Percentiles rank a stretch among this genome's conserved stretches.
These are phyloP conservation scores for Belgica antarctica DNA, from an alignment of 2,888 invertebrate genomes.

Conservation along the genomic window DNA sequence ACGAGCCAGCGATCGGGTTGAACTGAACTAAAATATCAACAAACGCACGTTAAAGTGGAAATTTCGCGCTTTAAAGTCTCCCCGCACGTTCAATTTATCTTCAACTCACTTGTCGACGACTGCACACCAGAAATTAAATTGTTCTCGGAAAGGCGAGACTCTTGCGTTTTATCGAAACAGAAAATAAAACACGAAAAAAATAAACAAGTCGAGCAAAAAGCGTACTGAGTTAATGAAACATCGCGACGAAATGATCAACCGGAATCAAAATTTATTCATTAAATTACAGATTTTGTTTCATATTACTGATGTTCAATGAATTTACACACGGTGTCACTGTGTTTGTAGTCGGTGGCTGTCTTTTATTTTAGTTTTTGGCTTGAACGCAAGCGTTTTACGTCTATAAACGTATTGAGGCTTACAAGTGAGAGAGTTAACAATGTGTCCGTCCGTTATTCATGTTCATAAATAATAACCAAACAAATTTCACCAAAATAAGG, in stretches of 20 bases:
- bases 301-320: constrained; percentile 25
- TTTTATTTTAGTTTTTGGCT: too few relatives aligned
- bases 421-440: neutral
- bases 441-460: constrained; percentile 21
- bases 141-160: too few relatives aligned
- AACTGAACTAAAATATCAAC: too few relatives aligned
- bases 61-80: too few relatives aligned
- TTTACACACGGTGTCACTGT: constrained; percentile 3
- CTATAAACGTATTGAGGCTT: neutral
- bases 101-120: too few relatives aligned
- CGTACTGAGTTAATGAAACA: constrained; percentile 17
- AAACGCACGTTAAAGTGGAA: too few relatives aligned
- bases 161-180: too few relatives aligned
- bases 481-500: constrained; percentile 10
- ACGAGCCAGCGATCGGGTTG: neutral
- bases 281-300: constrained; percentile 24
- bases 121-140: too few relatives aligned
- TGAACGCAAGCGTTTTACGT: constrained; percentile 1
- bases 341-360: constrained; percentile 6
- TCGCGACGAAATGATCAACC: constrained; percentile 17
- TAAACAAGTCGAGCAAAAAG: too few relatives aligned
- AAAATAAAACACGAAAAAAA: too few relatives aligned
- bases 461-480: constrained; percentile 26
- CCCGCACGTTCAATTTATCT: too few relatives aligned
- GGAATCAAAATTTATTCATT: constrained; percentile 25